A percentile compares a stretch with the other conserved stretches of the same genome.
Conservation (phyloP, 2,888 invertebrate genomes). For the Willowsia nigromaculata region DNA sequence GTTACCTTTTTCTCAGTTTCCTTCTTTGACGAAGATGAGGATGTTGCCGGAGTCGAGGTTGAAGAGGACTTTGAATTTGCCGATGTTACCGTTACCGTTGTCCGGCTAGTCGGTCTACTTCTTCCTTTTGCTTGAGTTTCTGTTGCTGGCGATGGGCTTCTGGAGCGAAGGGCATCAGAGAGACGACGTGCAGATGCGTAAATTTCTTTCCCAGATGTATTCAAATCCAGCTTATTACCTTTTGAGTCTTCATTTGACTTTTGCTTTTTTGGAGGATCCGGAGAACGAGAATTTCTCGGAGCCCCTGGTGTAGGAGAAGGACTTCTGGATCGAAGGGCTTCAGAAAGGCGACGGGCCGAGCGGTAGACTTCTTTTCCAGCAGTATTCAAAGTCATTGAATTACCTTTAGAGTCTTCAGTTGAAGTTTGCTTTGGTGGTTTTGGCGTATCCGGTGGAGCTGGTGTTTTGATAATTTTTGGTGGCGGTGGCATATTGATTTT, state of each 20-base stretch:
- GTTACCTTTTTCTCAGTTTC: slow-evolving; percentile 51
- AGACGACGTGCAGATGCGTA: slow-evolving; percentile 48
- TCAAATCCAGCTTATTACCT: slow-evolving; percentile 40
- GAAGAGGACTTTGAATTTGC: no score
- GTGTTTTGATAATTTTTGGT: slow-evolving; percentile 13
- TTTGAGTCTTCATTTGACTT: slow-evolving; percentile 6
- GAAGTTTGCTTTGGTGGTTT: not conserved
- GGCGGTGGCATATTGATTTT: slow-evolving; percentile 1
- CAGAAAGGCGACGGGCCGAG: slow-evolving; percentile 51
- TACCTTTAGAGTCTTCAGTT: slow-evolving; percentile 19
- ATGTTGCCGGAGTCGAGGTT: not conserved
- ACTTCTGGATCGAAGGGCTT: slow-evolving; percentile 20
- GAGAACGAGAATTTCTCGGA: not conserved
- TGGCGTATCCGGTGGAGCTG: not conserved
- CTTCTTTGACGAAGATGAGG: not conserved
- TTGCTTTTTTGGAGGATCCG: not conserved
- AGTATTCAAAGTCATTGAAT: slow-evolving; percentile 22
- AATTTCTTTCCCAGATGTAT: slow-evolving; percentile 18
- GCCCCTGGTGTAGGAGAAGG: not conserved
- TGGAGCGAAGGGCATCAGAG: slow-evolving; percentile 39
- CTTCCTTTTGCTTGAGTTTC: not conserved
- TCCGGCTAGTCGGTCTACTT: not conserved
- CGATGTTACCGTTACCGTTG: not conserved
- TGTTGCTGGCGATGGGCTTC: not conserved
- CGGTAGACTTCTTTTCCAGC: slow-evolving; percentile 39